Evolutionary conservation across 2,888 invertebrate species (phyloP).

Genomic region (Drosophila paucipuncta): DNA sequence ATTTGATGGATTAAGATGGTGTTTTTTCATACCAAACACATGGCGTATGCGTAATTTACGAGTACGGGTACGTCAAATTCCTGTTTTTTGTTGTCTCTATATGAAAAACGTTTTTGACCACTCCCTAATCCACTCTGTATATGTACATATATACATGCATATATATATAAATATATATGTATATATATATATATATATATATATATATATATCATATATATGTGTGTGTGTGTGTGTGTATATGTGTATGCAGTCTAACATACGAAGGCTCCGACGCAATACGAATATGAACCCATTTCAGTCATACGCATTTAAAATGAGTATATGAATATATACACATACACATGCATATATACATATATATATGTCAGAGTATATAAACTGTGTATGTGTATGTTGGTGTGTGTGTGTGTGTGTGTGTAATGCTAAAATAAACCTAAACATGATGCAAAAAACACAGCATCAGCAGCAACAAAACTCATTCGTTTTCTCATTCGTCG

Average conservation of each 20-base stretch:
- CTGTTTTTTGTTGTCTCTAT: constrained; percentile 6
- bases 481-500: constrained; percentile 80
- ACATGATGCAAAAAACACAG: constrained; percentile 70
- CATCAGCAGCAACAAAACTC: constrained; percentile 63
- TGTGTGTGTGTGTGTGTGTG: constrained; percentile 40
- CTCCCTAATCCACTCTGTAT: constrained; percentile 53
- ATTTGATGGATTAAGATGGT: neutral
- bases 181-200: too few species aligned
- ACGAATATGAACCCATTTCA: constrained; percentile 67
- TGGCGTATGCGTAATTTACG: constrained; percentile 61
- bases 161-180: too few species aligned
- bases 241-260: constrained; percentile 38
- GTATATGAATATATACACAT: constrained; percentile 34
- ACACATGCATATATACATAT: too few species aligned
- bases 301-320: constrained; percentile 65
- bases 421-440: constrained; percentile 78
- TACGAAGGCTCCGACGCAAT: constrained; percentile 35
- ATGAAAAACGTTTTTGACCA: constrained; percentile 41
- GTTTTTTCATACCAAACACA: constrained; percentile 10
- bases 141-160: constrained; percentile 9
- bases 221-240: constrained; percentile 1
- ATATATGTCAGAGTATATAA: constrained; percentile 39
- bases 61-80: constrained; percentile 35
- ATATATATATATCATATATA: constrained; percentile 1
- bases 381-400: constrained; percentile 9